Evolutionary conservation across 2,113 vertebrate genomes (phyloP).

Genomic region (Serilophus lunatus): DNA sequence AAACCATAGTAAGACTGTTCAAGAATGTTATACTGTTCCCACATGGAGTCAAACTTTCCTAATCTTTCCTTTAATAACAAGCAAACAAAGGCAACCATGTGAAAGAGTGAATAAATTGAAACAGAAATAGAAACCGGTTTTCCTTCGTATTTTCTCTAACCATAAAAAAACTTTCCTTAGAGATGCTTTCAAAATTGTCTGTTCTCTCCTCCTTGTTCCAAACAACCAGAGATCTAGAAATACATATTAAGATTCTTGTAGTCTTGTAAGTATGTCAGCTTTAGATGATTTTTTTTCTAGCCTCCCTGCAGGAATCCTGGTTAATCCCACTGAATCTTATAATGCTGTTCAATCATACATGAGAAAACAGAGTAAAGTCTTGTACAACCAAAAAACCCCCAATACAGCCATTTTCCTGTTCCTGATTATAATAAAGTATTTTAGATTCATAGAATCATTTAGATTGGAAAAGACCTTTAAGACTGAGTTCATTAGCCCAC

Average conservation of each 20-base stretch:
- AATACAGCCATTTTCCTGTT: not conserved
- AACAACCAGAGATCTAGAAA: slow-evolving; percentile 5
- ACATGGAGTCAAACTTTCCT: not conserved
- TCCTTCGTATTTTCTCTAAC: not conserved
- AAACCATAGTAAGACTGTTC: not conserved
- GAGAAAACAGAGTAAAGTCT: slow-evolving; percentile 3
- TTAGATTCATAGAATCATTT: not conserved
- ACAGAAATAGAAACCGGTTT: not conserved
- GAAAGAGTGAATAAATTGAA: not conserved
- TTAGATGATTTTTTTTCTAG: slow-evolving; percentile 25
- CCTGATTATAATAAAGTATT: not conserved
- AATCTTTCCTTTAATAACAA: not conserved
- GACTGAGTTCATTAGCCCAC: not conserved
- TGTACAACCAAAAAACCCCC: not conserved
- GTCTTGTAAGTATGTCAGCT: slow-evolving; percentile 42
- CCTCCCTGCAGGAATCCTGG: slow-evolving; percentile 23
- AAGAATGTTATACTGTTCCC: not conserved
- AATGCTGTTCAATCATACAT: slow-evolving; percentile 22
- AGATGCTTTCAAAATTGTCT: slow-evolving; percentile 13
- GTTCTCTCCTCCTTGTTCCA: not conserved
- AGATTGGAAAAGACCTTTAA: not conserved
- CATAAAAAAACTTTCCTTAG: not conserved
- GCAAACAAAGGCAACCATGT: not conserved
- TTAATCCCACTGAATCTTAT: slow-evolving; percentile 53
- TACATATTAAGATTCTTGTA: slow-evolving; percentile 35